Evolutionary conservation across 2,797 vertebrate species (phyloP), one percentile per base, ranked within the genome.

Genomic region (Mus spretus): DNA sequence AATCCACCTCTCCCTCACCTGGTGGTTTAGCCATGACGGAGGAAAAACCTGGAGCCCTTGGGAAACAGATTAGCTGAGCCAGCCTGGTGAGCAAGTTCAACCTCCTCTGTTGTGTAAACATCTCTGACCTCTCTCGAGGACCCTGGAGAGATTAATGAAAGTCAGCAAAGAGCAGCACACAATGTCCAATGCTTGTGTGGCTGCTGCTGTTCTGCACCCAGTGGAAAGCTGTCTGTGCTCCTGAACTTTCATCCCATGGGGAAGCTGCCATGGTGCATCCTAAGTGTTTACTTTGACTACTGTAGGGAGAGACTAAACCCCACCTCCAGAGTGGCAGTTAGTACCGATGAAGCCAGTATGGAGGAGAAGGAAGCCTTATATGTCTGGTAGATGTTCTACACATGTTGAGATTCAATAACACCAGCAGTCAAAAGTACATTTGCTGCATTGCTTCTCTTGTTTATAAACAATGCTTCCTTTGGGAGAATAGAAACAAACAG

Each of bases 141-240:
- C 92, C 91, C 91, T 91, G 77, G 59, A 72, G 91, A 92, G 96
- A 97, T 94, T 59, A 94, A 93, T 94, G 93, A 28, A 94, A 97
- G 89, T 93, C 87, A 14, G 86, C 0, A 3, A 75, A 59, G 87
- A 78, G 55, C 89, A 9, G 74, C 57, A 50, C 50, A 50, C 50
- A 50, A 50, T 1, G 1, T 34, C 31, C 63, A 85, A 3, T 15
- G 78, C 93, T 88, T 40, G 20, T 5, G 7, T 40, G 94, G 31
- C 61, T 53, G 37, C 86, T 3, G 24, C 57, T 15, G 22, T 44
- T 61, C 24, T 0, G 70, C 3, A 14, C 70, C 81, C 1, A 6
- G 44, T n/a, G 3, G 74, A 63, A 0, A 8, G 75, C 55, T 85
- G 31, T 57, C 8, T 65, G 70, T 24, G 4, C 0, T 40, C 65